Evolutionary conservation across 1,140 invertebrate species (phyloP).

Genomic region (Penaeus chinensis): DNA sequence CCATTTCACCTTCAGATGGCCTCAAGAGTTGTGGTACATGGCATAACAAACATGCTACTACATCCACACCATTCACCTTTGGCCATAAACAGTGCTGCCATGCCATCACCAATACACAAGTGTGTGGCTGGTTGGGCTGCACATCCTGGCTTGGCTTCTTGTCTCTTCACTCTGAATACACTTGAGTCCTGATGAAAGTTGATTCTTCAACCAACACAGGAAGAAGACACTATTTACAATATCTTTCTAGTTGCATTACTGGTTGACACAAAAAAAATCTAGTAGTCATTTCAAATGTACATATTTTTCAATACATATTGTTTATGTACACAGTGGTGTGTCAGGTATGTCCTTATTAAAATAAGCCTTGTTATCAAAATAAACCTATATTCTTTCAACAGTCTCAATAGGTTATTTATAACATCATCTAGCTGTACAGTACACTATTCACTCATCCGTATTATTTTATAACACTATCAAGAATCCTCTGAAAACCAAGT

Average conservation of each 20-base stretch:
- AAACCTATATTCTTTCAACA: constrained; percentile 63
- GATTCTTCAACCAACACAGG: constrained; percentile 46
- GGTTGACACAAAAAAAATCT: constrained; percentile 53
- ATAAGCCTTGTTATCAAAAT: constrained; percentile 62
- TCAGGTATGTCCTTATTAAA: constrained; percentile 61
- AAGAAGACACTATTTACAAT: constrained; percentile 51
- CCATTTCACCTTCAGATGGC: constrained; percentile 5
- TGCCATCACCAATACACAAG: constrained; percentile 8
- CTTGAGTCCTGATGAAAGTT: constrained; percentile 42
- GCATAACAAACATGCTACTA: constrained; percentile 29
- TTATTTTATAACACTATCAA: constrained; percentile 55
- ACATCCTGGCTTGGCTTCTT: constrained; percentile 24
- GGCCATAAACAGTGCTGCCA: constrained; percentile 16
- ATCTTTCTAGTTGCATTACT: constrained; percentile 36
- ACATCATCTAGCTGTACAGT: constrained; percentile 62
- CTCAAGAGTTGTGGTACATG: constrained; percentile 10
- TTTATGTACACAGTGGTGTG: constrained; percentile 56
- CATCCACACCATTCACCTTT: constrained; percentile 33
- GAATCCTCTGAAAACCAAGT: constrained; percentile 36
- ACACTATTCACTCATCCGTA: constrained; percentile 53
- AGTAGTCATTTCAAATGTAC: constrained; percentile 46
- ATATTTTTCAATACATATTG: constrained; percentile 54
- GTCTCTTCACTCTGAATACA: constrained; percentile 40
- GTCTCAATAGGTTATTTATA: constrained; percentile 62
- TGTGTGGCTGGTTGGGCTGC: constrained; percentile 5